Evolutionary conservation across 2,113 vertebrate genomes (phyloP).

Genomic region (Glaucidium brasilianum): DNA sequence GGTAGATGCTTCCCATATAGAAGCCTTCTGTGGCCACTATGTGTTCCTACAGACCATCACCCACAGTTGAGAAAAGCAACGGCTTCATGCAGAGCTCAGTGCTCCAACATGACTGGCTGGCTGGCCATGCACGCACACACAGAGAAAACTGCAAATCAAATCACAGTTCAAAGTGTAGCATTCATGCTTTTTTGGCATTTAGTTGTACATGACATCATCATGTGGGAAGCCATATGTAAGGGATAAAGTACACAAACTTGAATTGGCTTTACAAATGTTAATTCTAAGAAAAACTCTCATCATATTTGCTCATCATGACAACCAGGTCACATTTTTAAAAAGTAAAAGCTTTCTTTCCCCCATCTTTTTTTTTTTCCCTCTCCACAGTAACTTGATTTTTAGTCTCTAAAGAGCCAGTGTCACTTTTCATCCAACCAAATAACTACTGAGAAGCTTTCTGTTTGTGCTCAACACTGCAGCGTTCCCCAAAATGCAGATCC

Average conservation of each 20-base stretch:
- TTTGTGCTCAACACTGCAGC: neutral
- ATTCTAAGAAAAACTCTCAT: slow-evolving; percentile 11
- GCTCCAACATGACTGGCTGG: fast-evolving
- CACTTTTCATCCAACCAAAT: neutral
- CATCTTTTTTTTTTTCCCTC: neutral
- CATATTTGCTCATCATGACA: neutral
- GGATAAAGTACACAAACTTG: slow-evolving; percentile 3
- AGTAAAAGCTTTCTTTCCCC: neutral
- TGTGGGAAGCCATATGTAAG: slow-evolving; percentile 18
- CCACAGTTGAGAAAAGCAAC: neutral
- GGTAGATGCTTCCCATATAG: neutral
- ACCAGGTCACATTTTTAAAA: neutral
- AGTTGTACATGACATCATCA: slow-evolving; percentile 6
- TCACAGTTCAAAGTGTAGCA: neutral
- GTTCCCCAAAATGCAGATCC: neutral
- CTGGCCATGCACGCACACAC: neutral
- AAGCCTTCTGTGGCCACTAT: neutral
- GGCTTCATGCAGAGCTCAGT: fast-evolving
- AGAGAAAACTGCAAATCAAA: neutral
- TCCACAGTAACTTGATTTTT: neutral
- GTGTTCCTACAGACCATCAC: neutral
- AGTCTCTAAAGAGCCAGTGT: neutral
- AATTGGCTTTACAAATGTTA: slow-evolving; percentile 10
- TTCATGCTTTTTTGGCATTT: slow-evolving; percentile 10
- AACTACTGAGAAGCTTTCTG: neutral